These are phyloP conservation scores for Augiades crinisus DNA, from an alignment of 2,888 invertebrate genomes.

Conservation along the genomic window DNA sequence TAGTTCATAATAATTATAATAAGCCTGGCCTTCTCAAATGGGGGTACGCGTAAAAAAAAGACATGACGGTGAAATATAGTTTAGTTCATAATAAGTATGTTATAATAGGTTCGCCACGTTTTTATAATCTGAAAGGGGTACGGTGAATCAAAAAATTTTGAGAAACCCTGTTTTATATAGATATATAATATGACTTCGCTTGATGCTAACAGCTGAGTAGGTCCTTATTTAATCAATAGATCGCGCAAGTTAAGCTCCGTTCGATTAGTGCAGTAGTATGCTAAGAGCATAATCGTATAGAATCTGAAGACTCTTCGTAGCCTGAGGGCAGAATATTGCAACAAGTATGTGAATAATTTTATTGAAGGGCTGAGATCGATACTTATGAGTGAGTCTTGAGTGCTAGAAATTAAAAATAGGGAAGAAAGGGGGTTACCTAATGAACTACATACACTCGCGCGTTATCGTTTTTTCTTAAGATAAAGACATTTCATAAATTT, in stretches of 20 bases:
- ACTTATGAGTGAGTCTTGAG: background rate
- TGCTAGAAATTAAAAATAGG: conserved; percentile 7
- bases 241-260: conserved; percentile 22
- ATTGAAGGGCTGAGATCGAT: conserved; percentile 8
- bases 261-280: conserved; percentile 10
- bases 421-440: background rate
- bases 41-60: too few relatives aligned
- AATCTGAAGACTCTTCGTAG: conserved; percentile 17
- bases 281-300: conserved; percentile 15
- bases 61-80: too few relatives aligned
- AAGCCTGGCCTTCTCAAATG: too few relatives aligned
- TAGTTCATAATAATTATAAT: too few relatives aligned
- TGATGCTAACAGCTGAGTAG: conserved; percentile 12
- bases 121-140: too few relatives aligned
- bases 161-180: background rate
- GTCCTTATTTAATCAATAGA: conserved; percentile 14
- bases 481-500: too few relatives aligned
- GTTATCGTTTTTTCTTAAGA: too few relatives aligned
- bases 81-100: too few relatives aligned
- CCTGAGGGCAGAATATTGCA: conserved; percentile 8
- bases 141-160: too few relatives aligned
- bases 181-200: too few relatives aligned
- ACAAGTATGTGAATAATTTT: conserved; percentile 22
- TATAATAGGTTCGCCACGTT: too few relatives aligned
- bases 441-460: background rate